Evolutionary conservation across 2,113 vertebrate species (phyloP).

Genomic region (Syngnathoides biaculeatus): DNA sequence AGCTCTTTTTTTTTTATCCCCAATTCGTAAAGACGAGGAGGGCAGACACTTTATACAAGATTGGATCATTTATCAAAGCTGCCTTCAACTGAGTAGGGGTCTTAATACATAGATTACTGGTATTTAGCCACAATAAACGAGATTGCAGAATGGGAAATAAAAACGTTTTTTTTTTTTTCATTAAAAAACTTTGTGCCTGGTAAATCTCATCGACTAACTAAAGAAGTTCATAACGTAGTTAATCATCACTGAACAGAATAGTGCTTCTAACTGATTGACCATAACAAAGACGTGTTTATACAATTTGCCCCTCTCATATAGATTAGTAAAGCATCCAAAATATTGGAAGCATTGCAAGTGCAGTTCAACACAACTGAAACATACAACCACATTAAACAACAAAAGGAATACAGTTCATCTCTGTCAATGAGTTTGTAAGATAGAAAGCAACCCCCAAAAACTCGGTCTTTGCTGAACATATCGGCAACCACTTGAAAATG

Average conservation of each 20-base stretch:
- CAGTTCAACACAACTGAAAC: too few species aligned
- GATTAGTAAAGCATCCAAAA: too few species aligned
- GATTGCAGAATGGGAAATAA: neutral
- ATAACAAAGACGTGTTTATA: neutral
- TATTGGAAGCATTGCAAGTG: too few species aligned
- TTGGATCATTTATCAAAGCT: neutral
- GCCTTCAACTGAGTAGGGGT: neutral
- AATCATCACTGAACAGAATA: neutral
- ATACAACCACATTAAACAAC: too few species aligned
- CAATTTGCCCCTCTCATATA: too few species aligned
- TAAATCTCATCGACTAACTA: neutral
- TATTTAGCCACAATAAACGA: neutral
- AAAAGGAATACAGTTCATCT: too few species aligned
- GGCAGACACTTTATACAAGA: neutral
- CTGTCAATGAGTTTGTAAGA: too few species aligned
- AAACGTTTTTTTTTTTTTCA: neutral
- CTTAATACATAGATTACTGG: neutral
- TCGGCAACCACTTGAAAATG: neutral
- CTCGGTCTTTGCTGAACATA: neutral
- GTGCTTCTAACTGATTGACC: neutral
- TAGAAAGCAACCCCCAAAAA: too few species aligned
- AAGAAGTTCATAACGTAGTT: neutral
- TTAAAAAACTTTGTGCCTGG: neutral
- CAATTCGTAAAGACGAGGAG: slow-evolving; percentile 13
- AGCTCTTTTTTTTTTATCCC: slow-evolving; percentile 9